Conservation (phyloP, 2,888 invertebrate species). For the Sclerodermus sp. region DNA sequence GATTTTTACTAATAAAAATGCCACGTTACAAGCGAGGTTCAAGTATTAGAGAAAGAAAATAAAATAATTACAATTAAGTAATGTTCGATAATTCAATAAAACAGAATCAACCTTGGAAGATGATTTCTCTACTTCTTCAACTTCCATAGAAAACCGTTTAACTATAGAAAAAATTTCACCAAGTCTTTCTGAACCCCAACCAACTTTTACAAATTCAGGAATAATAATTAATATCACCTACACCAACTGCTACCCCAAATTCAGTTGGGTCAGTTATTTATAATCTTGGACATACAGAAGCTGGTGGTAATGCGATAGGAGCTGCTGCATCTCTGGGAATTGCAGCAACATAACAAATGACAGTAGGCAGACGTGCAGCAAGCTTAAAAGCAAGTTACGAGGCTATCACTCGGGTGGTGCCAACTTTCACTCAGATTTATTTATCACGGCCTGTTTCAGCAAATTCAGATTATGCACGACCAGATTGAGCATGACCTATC, state of each 20-base stretch:
- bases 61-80: too few relatives aligned
- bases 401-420: slow-evolving; percentile 79
- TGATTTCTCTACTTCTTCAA: slow-evolving; percentile 67
- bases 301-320: slow-evolving; percentile 85
- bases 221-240: slow-evolving; percentile 45
- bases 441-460: too few relatives aligned
- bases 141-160: slow-evolving; percentile 60
- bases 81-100: too few relatives aligned
- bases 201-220: slow-evolving; percentile 52
- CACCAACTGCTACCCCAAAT: slow-evolving; percentile 48
- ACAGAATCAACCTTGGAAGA: too few relatives aligned
- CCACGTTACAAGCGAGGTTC: too few relatives aligned
- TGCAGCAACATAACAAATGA: slow-evolving; percentile 93
- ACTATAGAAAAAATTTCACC: slow-evolving; percentile 52
- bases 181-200: slow-evolving; percentile 51
- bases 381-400: slow-evolving; percentile 95
- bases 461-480: too few relatives aligned
- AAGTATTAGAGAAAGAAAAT: too few relatives aligned
- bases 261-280: slow-evolving; percentile 63
- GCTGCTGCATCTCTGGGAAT: slow-evolving; percentile 95
- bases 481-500: too few relatives aligned
- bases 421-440: too few relatives aligned
- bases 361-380: slow-evolving; percentile 89
- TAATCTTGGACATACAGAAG: slow-evolving; percentile 80
- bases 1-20: too few relatives aligned